phyloP scores from a whole-genome alignment of 2,888 invertebrate species.

The Coelopa pilipes region DNA sequence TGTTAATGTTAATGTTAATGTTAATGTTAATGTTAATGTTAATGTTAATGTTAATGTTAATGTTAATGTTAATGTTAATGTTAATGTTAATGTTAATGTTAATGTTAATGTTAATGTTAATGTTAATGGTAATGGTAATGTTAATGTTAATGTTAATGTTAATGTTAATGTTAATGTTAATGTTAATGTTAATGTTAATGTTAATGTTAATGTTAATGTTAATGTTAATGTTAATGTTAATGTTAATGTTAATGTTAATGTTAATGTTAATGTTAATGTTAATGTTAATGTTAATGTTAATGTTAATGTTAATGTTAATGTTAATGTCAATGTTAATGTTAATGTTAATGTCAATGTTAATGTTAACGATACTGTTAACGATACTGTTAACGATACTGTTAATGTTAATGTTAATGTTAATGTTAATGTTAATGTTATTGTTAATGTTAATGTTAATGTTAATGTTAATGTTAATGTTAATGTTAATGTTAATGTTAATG shows the following conservation, averaged over 20 bases:
- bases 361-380: too few species aligned
- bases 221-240: slow-evolving; percentile 8
- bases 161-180: slow-evolving; percentile 8
- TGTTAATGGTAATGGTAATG: too few species aligned
- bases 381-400: too few species aligned
- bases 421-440: slow-evolving; percentile 5
- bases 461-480: slow-evolving; percentile 8
- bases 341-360: too few species aligned
- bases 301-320: slow-evolving; percentile 7
- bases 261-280: slow-evolving; percentile 5
- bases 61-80: not conserved
- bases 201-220: slow-evolving; percentile 5
- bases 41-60: not conserved
- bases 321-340: too few species aligned
- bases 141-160: slow-evolving; percentile 4
- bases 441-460: slow-evolving; percentile 5
- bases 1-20: slow-evolving; percentile 10
- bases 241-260: slow-evolving; percentile 8
- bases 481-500: slow-evolving; percentile 8
- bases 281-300: slow-evolving; percentile 8
- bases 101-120: too few species aligned
- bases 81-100: slow-evolving; percentile 1
- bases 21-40: not conserved
- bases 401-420: slow-evolving; percentile 8
- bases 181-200: slow-evolving; percentile 8